These are phyloP conservation scores for Cetonia aurata DNA, from an alignment of 2,888 invertebrate species.

Conservation along the genomic window DNA sequence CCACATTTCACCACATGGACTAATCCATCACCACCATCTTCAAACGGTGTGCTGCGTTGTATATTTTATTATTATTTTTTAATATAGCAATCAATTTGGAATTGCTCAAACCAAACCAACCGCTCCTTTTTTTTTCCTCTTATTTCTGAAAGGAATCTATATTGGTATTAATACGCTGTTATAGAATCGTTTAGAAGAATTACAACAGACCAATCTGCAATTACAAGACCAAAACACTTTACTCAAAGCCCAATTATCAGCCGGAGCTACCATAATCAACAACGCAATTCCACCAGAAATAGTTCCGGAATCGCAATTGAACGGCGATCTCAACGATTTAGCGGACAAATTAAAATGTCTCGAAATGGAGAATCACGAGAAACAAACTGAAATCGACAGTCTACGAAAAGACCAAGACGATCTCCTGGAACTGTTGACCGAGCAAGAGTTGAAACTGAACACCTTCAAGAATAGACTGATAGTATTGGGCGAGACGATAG, in stretches of 20 bases:
- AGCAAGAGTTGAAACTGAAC: conserved; percentile 77
- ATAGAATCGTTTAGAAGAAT: conserved; percentile 74
- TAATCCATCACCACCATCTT: too few species aligned
- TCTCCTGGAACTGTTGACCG: conserved; percentile 87
- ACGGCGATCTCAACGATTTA: conserved; percentile 22
- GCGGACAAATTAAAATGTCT: conserved; percentile 56
- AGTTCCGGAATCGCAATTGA: conserved; percentile 15
- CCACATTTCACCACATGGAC: too few species aligned
- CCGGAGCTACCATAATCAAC: conserved; percentile 36
- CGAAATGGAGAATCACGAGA: conserved; percentile 62
- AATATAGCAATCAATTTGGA: too few species aligned
- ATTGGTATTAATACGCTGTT: conserved; percentile 47
- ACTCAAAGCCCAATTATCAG: conserved; percentile 78
- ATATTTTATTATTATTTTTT: too few species aligned
- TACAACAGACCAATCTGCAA: conserved; percentile 78
- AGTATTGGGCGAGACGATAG: conserved; percentile 63
- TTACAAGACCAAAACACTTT: conserved; percentile 89
- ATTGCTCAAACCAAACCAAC: too few species aligned
- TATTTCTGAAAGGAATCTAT: too few species aligned
- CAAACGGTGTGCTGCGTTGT: too few species aligned
- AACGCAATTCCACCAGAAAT: conserved; percentile 12
- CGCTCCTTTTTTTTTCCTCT: too few species aligned
- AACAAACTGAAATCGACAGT: conserved; percentile 71
- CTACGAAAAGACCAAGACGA: conserved; percentile 94
- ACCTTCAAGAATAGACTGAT: conserved; percentile 61